Conservation (phyloP, 2,888 invertebrate species). For the Stictocephala bisonia region DNA sequence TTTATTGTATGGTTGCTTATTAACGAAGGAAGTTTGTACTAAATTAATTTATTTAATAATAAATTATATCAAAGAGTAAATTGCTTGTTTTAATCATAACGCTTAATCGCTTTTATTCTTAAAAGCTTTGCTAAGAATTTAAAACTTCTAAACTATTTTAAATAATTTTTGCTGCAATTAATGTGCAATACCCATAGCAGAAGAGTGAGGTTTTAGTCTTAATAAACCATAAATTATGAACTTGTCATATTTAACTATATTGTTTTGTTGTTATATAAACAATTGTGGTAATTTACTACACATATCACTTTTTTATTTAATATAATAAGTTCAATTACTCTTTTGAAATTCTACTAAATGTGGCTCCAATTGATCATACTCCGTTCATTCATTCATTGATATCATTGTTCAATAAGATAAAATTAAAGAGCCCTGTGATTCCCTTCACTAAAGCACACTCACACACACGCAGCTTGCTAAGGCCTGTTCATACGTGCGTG, state of each 20-base stretch:
- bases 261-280: no score
- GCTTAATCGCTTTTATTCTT: background rate
- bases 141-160: no score
- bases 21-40: constrained; percentile 11
- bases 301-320: background rate
- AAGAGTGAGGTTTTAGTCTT: no score
- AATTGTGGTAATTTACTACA: background rate
- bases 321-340: background rate
- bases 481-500: constrained; percentile 6
- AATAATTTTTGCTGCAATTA: background rate
- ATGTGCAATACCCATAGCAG: no score
- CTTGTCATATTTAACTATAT: background rate
- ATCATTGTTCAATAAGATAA: no score
- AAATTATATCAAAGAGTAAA: background rate
- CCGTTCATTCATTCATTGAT: no score
- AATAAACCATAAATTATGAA: background rate
- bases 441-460: background rate
- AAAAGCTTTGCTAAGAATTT: background rate
- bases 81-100: background rate
- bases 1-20: constrained; percentile 26
- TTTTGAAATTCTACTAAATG: background rate
- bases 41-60: constrained; percentile 6
- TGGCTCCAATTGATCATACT: background rate
- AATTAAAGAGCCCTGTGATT: no score
- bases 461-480: constrained; percentile 18